These are phyloP conservation scores for Lasioglossum vierecki DNA, from an alignment of 2,888 invertebrate species.

Conservation along the genomic window DNA sequence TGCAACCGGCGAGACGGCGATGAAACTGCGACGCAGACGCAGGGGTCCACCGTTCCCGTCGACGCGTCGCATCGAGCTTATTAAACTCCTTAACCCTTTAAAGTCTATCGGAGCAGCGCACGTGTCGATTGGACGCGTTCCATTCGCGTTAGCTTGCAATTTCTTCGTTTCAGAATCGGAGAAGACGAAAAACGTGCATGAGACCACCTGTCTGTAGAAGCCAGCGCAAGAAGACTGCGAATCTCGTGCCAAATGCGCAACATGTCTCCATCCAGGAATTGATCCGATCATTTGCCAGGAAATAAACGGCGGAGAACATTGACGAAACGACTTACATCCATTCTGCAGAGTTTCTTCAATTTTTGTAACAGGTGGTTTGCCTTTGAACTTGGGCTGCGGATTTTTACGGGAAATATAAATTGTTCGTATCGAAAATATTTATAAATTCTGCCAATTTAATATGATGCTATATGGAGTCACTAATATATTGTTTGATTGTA, in stretches of 20 bases:
- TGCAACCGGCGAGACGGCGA: slow-evolving; percentile 39
- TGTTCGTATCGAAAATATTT: not conserved
- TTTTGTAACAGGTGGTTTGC: not conserved
- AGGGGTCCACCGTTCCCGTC: not conserved
- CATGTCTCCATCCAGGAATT: not conserved
- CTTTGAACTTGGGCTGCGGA: not conserved
- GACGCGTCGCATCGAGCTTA: slow-evolving; percentile 1
- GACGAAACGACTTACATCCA: not conserved
- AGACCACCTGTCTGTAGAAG: not conserved
- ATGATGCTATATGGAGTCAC: too few species aligned
- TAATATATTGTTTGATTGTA: too few species aligned
- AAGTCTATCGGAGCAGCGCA: not conserved
- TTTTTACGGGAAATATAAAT: not conserved
- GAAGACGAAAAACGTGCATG: not conserved
- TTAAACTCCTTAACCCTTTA: slow-evolving; percentile 7
- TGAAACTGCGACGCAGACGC: slow-evolving; percentile 32
- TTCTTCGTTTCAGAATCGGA: not conserved
- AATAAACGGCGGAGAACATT: not conserved
- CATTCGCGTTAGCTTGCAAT: not conserved
- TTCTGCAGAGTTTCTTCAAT: not conserved
- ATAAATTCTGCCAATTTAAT: too few species aligned
- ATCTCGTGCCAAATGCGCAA: not conserved
- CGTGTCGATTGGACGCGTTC: not conserved
- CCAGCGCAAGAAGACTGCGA: not conserved
- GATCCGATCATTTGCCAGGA: not conserved